Evolutionary conservation across 1,140 invertebrate genomes (phyloP).

Genomic region (Trichogramma pretiosum): DNA sequence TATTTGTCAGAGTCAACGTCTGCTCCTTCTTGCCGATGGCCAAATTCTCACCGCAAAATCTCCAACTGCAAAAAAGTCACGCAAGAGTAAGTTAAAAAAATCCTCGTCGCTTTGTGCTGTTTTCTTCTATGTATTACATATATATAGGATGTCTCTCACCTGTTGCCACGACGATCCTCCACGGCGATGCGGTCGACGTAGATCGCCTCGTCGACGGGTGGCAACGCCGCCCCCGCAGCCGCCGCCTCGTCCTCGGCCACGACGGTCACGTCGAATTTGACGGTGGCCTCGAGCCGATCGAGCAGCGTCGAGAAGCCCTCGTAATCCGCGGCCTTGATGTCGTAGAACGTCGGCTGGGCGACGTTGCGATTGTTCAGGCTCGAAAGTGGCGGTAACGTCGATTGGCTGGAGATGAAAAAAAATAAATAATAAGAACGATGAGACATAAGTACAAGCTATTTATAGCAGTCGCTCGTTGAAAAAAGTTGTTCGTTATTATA

Average conservation of each 20-base stretch:
- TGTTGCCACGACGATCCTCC: conserved; percentile 10
- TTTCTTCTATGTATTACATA: too few species aligned
- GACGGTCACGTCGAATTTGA: conserved; percentile 8
- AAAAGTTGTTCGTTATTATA: too few species aligned
- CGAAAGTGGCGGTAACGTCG: conserved; percentile 4
- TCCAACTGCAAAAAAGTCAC: conserved; percentile 12
- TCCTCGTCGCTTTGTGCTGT: neutral
- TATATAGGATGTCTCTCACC: too few species aligned
- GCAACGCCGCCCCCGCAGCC: too few species aligned
- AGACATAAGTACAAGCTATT: too few species aligned
- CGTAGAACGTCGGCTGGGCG: conserved; percentile 5
- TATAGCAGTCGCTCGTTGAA: too few species aligned
- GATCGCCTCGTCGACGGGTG: too few species aligned
- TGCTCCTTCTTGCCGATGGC: conserved; percentile 1
- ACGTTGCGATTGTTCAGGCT: conserved; percentile 13
- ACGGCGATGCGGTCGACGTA: conserved; percentile 2
- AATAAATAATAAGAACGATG: too few species aligned
- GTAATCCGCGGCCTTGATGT: conserved; percentile 9
- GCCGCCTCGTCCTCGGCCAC: neutral
- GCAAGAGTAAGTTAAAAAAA: conserved; percentile 4
- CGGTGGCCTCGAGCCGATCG: neutral
- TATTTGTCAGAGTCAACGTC: neutral
- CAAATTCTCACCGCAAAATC: neutral
- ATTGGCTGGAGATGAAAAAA: conserved; percentile 2
- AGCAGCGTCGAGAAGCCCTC: neutral